Base-by-base conservation (phyloP, 2,113 vertebrate species). In the Andinoacara biseriatus region DNA sequence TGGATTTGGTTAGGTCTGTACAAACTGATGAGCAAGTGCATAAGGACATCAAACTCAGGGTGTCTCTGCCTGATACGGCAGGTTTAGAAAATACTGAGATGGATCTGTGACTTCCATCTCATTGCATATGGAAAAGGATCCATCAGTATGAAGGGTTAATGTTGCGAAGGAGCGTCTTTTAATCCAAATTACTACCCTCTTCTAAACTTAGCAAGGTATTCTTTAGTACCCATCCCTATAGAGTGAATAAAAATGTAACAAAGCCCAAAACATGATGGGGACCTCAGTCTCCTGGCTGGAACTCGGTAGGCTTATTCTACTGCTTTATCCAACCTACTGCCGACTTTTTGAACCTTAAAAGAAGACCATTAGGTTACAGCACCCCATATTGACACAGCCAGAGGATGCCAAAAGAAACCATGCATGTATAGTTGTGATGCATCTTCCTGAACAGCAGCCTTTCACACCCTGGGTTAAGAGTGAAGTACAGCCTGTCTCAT, bases 11-110 rank as follows among this genome's bases (percentile, higher is more conserved):
- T 58, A 8, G 29, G 80, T 57, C 67, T 7, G 29, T 17, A 43
- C 8, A 56, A 82, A 63, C 31, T 10, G 60, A 86, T 76, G 62
- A 83, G 20, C 13, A 26, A 81, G 10, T 13, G 2, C 40, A 74
- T 57, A 63, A 79, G 59, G 35, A 75, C 59, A 82, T 89, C 17
- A 1, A 52, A 54, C 10, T 69, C 24, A 20, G 15, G 2, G 46
- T 72, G 67, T 33, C 18, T 26, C 17, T 54, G 67, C 26, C 67
- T 72, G 46, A 72, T 31, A 2, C 52, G 6, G 5, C 8, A 29
- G 43, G 10, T 72, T 31, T n/a, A 52, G 10, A 72, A 17, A 52
- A 0, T 20, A 49, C 24, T 69, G 65, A 52, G 65, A 69, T 13
- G 29, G 17, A 31, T 14, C 43, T 72, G 43, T 52, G 65, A 3